Conservation (phyloP, 2,113 vertebrate genomes). For the Ia io region DNA sequence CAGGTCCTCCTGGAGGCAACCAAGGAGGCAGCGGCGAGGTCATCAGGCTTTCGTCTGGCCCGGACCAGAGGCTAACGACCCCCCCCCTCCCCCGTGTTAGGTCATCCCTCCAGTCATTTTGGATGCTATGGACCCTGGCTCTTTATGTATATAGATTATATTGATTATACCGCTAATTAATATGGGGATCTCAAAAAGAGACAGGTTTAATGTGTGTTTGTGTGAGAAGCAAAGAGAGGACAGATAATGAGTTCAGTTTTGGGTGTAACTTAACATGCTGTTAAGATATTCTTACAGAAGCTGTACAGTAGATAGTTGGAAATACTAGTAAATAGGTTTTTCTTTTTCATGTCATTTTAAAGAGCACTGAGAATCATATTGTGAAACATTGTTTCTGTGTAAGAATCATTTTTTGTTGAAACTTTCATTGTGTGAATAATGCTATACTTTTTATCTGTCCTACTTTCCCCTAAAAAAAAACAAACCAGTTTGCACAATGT, state of each 20-base stretch:
- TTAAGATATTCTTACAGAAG: neutral
- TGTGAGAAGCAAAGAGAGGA: neutral
- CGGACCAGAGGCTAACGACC: too few species aligned
- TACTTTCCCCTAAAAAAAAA: neutral
- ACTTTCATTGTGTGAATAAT: neutral
- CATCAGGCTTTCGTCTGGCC: too few species aligned
- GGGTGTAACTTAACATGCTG: neutral
- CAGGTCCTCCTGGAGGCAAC: too few species aligned
- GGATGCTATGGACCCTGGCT: too few species aligned
- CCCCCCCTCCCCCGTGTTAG: too few species aligned
- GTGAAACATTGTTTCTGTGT: neutral
- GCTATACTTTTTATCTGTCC: neutral
- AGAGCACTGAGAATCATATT: neutral
- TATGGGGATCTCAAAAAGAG: neutral
- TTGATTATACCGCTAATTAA: neutral
- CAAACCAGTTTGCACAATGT: neutral
- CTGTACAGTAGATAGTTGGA: neutral
- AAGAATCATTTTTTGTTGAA: neutral
- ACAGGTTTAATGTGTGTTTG: neutral
- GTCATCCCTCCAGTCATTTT: too few species aligned
- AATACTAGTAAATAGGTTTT: neutral
- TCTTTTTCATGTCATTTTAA: neutral
- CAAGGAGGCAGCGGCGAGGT: too few species aligned
- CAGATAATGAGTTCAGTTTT: neutral
- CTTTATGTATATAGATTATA: too few species aligned